Evolutionary conservation across 1,140 invertebrate genomes (phyloP).

Genomic region (Brachionus koreanus): DNA sequence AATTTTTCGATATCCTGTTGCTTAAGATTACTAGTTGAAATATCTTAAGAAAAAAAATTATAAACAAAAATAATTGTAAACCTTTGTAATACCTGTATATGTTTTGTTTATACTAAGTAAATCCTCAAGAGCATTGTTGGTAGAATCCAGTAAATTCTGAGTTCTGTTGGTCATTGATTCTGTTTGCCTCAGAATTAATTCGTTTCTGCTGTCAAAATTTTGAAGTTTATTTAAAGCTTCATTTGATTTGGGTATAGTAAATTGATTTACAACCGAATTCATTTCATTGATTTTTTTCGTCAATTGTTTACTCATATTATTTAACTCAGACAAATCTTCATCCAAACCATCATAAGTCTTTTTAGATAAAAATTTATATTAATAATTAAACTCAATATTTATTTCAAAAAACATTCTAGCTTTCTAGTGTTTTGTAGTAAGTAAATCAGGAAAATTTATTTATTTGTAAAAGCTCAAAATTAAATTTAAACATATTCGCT

Average conservation of each 20-base stretch:
- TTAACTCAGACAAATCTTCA: not conserved
- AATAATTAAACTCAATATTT: not conserved
- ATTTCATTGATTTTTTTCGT: not conserved
- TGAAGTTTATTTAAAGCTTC: not conserved
- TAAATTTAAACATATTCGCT: too few relatives aligned
- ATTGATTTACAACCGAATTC: not conserved
- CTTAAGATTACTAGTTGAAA: not conserved
- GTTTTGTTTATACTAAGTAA: slow-evolving; percentile 7
- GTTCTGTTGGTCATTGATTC: slow-evolving; percentile 13
- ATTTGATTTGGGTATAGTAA: not conserved
- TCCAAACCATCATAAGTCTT: slow-evolving; percentile 18
- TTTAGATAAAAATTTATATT: not conserved
- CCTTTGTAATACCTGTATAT: not conserved
- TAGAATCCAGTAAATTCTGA: slow-evolving; percentile 23
- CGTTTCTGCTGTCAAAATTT: slow-evolving; percentile 11
- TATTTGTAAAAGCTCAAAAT: too few relatives aligned
- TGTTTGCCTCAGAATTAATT: not conserved
- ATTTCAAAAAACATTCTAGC: too few relatives aligned
- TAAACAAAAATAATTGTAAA: not conserved
- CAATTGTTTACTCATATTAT: not conserved
- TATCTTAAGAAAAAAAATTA: not conserved
- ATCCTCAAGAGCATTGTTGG: slow-evolving; percentile 11
- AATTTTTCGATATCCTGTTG: not conserved
- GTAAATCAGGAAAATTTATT: too few relatives aligned
- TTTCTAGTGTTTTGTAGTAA: too few relatives aligned